phyloP scores from a whole-genome alignment of 2,888 invertebrate species.

The Tanaodytes sp. region DNA sequence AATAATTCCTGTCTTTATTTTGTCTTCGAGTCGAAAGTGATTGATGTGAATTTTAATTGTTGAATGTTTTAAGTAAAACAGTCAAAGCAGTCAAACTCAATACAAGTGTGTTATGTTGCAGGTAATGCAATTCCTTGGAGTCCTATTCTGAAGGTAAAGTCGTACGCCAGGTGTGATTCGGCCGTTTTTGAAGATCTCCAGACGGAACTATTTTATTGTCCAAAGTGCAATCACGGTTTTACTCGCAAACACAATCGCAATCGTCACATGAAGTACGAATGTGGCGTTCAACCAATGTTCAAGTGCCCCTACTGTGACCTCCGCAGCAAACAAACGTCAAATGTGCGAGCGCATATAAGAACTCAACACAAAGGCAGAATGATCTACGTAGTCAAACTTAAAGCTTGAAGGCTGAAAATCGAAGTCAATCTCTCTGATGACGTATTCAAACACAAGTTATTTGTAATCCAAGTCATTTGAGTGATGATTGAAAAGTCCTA shows the following conservation, averaged over 20 bases:
- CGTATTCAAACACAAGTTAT: too few relatives aligned
- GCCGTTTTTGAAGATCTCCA: neutral
- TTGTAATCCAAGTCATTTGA: too few relatives aligned
- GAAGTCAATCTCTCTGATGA: too few relatives aligned
- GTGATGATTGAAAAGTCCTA: too few relatives aligned
- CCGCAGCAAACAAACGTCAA: slow-evolving; percentile 63
- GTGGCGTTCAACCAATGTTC: slow-evolving; percentile 60
- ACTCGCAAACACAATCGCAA: slow-evolving; percentile 63
- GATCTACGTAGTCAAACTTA: slow-evolving; percentile 56
- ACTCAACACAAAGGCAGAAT: slow-evolving; percentile 59
- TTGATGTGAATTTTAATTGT: slow-evolving; percentile 22
- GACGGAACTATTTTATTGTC: slow-evolving; percentile 58
- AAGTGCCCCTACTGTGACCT: slow-evolving; percentile 68
- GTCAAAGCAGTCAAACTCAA: slow-evolving; percentile 3
- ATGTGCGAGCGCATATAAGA: slow-evolving; percentile 61
- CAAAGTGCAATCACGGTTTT: slow-evolving; percentile 61
- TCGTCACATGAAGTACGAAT: slow-evolving; percentile 63
- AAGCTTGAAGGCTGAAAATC: slow-evolving; percentile 39
- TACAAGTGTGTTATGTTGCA: slow-evolving; percentile 33
- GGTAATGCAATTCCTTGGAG: slow-evolving; percentile 17
- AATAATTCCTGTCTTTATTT: too few relatives aligned
- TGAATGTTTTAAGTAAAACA: slow-evolving; percentile 7
- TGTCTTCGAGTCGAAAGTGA: too few relatives aligned
- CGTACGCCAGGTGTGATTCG: slow-evolving; percentile 11
- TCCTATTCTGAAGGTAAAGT: slow-evolving; percentile 10